phyloP scores from a whole-genome alignment of 2,888 invertebrate species.

The Pristionchus japonicus region DNA sequence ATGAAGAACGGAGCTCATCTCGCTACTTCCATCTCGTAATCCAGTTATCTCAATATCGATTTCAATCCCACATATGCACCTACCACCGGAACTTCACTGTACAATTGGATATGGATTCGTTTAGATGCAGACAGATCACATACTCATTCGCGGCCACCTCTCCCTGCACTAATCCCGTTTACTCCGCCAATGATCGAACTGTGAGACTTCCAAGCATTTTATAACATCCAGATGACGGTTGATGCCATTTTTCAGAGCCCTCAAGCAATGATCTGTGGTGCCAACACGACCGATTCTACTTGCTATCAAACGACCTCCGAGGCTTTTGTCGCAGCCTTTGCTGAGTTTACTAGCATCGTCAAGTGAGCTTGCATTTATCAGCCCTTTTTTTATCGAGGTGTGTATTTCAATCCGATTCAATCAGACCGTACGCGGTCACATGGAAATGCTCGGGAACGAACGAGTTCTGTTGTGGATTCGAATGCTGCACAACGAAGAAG shows the following conservation, averaged over 20 bases:
- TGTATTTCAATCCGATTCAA: too few relatives aligned
- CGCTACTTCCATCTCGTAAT: background rate
- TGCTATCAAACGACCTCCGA: conserved; percentile 15
- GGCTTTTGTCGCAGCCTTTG: background rate
- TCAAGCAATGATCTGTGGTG: background rate
- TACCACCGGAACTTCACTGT: too few relatives aligned
- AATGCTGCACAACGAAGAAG: conserved; percentile 29
- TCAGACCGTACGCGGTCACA: background rate
- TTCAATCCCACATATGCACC: too few relatives aligned
- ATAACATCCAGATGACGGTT: background rate
- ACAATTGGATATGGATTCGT: background rate
- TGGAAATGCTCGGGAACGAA: conserved; percentile 4
- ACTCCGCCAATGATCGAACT: background rate
- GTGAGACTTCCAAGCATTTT: background rate
- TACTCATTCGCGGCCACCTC: background rate
- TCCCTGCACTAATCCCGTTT: background rate
- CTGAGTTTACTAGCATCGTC: background rate
- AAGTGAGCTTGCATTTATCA: background rate
- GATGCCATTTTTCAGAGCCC: background rate
- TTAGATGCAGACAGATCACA: background rate
- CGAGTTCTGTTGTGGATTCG: conserved; percentile 42
- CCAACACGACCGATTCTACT: background rate
- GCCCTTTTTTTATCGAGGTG: too few relatives aligned
- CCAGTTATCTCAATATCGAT: background rate
- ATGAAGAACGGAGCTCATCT: background rate